A percentile compares a stretch with the other conserved stretches of the same genome.
These are phyloP conservation scores for Latheticus oryzae DNA, from an alignment of 2,888 invertebrate species.

Conservation along the genomic window DNA sequence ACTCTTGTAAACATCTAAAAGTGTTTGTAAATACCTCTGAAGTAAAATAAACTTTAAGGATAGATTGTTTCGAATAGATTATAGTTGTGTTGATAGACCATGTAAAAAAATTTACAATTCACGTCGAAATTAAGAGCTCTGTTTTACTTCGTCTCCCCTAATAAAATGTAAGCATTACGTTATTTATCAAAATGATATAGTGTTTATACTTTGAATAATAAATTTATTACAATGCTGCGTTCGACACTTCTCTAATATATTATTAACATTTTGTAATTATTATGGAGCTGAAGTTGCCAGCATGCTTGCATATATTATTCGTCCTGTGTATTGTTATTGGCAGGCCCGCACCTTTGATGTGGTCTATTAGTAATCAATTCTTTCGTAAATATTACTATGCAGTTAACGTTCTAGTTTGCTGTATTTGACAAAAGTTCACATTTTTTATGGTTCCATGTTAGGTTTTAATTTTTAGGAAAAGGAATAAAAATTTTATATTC, in stretches of 20 bases:
- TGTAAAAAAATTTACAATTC: too few species aligned
- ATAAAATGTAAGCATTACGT: constrained; percentile 1
- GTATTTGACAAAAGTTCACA: too few species aligned
- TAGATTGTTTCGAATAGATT: too few species aligned
- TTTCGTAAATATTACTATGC: constrained; percentile 10
- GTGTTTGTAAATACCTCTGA: too few species aligned
- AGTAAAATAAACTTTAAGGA: too few species aligned
- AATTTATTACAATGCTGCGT: constrained; percentile 13
- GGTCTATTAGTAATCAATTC: constrained; percentile 27
- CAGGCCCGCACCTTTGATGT: constrained; percentile 32
- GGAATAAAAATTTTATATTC: too few species aligned
- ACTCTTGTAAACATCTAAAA: too few species aligned
- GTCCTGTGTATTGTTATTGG: constrained; percentile 15
- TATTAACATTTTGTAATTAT: constrained; percentile 21
- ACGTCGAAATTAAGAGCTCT: too few species aligned
- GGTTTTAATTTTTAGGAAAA: constrained; percentile 13
- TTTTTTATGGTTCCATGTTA: too few species aligned
- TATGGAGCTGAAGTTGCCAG: constrained; percentile 3
- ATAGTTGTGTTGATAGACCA: too few species aligned
- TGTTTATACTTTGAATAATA: not conserved
- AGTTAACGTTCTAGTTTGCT: constrained; percentile 16
- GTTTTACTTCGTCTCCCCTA: too few species aligned
- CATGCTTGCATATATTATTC: constrained; percentile 22
- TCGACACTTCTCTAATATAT: constrained; percentile 16
- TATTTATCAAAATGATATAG: constrained; percentile 13